Conservation (phyloP, 2,113 vertebrate species). For the Sorex araneus region DNA sequence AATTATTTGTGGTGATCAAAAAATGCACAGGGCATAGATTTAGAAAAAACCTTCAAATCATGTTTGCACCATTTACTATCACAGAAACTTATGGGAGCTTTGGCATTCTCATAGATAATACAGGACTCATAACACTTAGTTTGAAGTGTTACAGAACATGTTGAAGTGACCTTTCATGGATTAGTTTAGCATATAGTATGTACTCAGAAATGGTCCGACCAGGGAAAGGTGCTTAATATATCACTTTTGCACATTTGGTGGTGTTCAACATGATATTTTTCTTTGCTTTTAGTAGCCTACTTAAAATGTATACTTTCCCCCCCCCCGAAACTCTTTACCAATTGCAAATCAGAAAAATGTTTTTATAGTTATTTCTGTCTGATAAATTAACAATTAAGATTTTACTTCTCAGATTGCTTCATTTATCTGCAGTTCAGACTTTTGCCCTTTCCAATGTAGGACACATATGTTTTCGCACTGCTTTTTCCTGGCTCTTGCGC, state of each 20-base stretch:
- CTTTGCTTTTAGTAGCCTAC: constrained; percentile 57
- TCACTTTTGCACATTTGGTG: neutral
- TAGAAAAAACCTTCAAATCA: constrained; percentile 57
- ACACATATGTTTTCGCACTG: constrained; percentile 75
- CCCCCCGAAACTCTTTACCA: constrained; percentile 46
- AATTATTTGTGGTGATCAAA: constrained; percentile 28
- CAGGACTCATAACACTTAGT: constrained; percentile 24
- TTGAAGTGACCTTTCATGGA: constrained; percentile 46
- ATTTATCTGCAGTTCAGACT: constrained; percentile 28
- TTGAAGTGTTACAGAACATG: constrained; percentile 46
- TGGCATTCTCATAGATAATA: constrained; percentile 46
- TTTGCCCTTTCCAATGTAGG: constrained; percentile 27
- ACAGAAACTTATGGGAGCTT: constrained; percentile 29
- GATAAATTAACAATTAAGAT: constrained; percentile 33
- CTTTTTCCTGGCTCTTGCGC: constrained; percentile 55
- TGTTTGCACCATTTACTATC: constrained; percentile 36
- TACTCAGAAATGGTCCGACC: neutral
- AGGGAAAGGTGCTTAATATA: neutral
- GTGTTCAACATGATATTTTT: neutral
- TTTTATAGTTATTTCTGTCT: constrained; percentile 3
- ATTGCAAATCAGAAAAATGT: constrained; percentile 28
- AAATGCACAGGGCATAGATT: constrained; percentile 16
- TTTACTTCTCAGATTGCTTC: constrained; percentile 53
- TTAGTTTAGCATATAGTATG: neutral
- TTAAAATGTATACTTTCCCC: neutral